These are phyloP conservation scores for Agriopis leucophaearia DNA, from an alignment of 2,888 invertebrate species.

Conservation along the genomic window DNA sequence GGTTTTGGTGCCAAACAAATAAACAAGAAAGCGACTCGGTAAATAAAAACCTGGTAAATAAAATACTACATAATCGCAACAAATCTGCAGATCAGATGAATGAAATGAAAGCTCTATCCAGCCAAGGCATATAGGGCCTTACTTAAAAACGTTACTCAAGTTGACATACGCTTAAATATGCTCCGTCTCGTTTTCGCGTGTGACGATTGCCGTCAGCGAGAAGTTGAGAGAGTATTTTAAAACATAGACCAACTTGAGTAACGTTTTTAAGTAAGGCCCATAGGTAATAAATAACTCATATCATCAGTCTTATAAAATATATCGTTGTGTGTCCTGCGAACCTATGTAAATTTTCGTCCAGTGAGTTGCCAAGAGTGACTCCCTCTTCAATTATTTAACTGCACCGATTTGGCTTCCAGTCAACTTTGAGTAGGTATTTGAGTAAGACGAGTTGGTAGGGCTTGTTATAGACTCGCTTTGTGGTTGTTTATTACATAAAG, in stretches of 20 bases:
- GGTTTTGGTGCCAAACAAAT: no score
- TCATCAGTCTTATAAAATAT: not conserved
- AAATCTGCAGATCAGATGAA: not conserved
- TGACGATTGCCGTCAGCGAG: no score
- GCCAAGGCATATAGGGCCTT: no score
- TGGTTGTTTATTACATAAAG: constrained; percentile 8
- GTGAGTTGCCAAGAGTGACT: constrained; percentile 24
- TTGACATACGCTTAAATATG: no score
- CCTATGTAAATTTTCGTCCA: constrained; percentile 23
- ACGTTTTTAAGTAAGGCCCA: no score
- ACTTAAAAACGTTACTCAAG: no score
- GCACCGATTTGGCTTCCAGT: constrained; percentile 32
- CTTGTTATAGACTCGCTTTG: constrained; percentile 12
- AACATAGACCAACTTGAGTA: no score
- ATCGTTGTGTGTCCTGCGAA: constrained; percentile 8
- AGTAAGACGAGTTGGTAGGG: constrained; percentile 11
- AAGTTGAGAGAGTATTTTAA: no score
- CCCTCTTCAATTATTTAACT: constrained; percentile 34
- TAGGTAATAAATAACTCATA: no score
- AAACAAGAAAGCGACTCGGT: no score
- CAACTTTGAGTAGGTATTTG: constrained; percentile 25
- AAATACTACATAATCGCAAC: not conserved
- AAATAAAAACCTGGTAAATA: no score
- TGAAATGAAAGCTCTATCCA: not conserved
- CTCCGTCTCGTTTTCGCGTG: no score